Evolutionary conservation across 2,888 invertebrate species (phyloP).

Genomic region (Mactromeris polynyma): DNA sequence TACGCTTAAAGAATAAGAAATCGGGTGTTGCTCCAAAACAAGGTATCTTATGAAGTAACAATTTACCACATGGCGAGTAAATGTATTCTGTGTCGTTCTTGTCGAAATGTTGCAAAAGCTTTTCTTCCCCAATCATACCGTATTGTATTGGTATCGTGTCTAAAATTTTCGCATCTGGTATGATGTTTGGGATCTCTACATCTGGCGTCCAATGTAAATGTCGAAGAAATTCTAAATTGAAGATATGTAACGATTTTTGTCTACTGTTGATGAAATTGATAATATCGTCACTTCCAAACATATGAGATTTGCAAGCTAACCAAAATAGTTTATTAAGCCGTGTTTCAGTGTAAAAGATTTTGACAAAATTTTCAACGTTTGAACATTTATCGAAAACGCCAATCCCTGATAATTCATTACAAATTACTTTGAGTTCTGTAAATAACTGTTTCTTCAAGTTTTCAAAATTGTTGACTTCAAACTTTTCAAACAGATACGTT

Average conservation of each 20-base stretch:
- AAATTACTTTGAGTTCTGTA: background rate
- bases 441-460: background rate
- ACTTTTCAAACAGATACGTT: background rate
- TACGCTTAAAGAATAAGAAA: background rate
- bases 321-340: background rate
- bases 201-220: background rate
- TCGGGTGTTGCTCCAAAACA: conserved; percentile 20
- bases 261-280: conserved; percentile 2
- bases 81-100: background rate
- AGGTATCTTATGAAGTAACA: background rate
- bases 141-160: background rate
- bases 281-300: conserved; percentile 1
- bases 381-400: background rate
- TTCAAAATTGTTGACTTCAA: background rate
- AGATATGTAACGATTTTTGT: background rate
- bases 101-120: background rate
- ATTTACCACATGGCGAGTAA: background rate
- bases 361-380: background rate
- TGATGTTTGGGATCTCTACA: background rate
- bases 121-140: conserved; percentile 11
- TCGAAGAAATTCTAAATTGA: background rate
- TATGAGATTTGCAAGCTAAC: background rate
- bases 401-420: background rate
- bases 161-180: no score
- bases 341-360: background rate